Conservation (phyloP, 1,140 invertebrate species). For the Diplogasteroides magnus region DNA sequence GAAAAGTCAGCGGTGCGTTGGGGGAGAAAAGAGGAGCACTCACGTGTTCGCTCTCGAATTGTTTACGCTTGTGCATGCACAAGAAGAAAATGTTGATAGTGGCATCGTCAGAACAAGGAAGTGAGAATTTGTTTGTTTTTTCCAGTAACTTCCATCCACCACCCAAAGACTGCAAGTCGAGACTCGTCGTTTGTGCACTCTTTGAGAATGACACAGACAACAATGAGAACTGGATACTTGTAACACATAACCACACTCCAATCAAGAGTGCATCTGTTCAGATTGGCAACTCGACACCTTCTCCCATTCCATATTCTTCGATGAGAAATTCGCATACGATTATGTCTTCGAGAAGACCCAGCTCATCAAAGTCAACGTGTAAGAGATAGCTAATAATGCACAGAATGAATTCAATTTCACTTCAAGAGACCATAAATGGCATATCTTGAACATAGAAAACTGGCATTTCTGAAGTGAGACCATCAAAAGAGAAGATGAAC, state of each 20-base stretch:
- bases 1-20: not conserved
- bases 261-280: not conserved
- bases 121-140: too few species aligned
- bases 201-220: conserved; percentile 23
- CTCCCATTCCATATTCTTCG: conserved; percentile 11
- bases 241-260: conserved; percentile 1
- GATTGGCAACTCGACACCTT: not conserved
- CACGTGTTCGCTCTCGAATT: not conserved
- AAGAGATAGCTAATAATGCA: too few species aligned
- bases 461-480: too few species aligned
- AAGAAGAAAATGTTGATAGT: not conserved
- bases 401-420: too few species aligned
- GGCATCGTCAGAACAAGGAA: not conserved
- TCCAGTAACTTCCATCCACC: not conserved
- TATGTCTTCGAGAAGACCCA: conserved; percentile 28
- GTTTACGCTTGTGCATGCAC: not conserved
- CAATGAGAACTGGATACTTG: conserved; percentile 14
- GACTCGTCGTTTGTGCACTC: conserved; percentile 9
- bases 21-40: too few species aligned
- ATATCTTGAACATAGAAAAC: too few species aligned
- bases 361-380: conserved; percentile 11
- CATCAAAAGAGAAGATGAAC: too few species aligned
- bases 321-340: conserved; percentile 19
- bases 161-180: conserved; percentile 5
- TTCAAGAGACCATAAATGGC: too few species aligned